A percentile compares a stretch with the other conserved stretches of the same genome.
phyloP scores from a whole-genome alignment of 2,113 vertebrate species.

The Poicephalus gulielmi region DNA sequence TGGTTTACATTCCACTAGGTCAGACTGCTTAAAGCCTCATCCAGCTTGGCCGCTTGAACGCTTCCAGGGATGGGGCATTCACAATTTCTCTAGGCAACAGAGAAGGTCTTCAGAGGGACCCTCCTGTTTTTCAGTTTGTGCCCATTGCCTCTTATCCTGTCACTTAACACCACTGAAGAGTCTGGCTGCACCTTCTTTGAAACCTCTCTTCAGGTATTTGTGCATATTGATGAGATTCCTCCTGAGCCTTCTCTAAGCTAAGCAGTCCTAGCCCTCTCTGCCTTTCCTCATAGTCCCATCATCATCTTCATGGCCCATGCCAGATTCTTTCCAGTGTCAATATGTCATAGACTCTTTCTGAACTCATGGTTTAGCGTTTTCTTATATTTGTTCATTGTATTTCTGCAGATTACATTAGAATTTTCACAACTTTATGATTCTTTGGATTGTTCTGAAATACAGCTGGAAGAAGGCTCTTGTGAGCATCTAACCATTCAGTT shows the following conservation, averaged over 20 bases:
- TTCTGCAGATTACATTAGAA: not conserved
- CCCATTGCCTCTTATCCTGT: not conserved
- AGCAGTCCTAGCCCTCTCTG: not conserved
- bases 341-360: not conserved
- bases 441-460: not conserved
- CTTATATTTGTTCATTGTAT: not conserved
- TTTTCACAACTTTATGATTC: not conserved
- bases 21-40: not conserved
- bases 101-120: not conserved
- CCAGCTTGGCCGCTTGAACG: not conserved
- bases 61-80: not conserved
- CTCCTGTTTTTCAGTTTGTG: not conserved
- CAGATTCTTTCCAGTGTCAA: not conserved
- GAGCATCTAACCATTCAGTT: not conserved
- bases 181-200: not conserved
- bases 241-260: not conserved
- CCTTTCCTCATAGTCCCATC: not conserved
- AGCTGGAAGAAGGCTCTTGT: not conserved
- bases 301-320: not conserved
- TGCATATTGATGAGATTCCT: not conserved
- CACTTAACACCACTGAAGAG: not conserved
- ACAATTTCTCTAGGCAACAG: not conserved
- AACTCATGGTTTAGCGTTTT: not conserved
- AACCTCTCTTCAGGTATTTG: not conserved
- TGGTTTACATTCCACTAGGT: not conserved